These are phyloP conservation scores for Chrysodeixis includens DNA, from an alignment of 2,888 invertebrate species.

Conservation along the genomic window DNA sequence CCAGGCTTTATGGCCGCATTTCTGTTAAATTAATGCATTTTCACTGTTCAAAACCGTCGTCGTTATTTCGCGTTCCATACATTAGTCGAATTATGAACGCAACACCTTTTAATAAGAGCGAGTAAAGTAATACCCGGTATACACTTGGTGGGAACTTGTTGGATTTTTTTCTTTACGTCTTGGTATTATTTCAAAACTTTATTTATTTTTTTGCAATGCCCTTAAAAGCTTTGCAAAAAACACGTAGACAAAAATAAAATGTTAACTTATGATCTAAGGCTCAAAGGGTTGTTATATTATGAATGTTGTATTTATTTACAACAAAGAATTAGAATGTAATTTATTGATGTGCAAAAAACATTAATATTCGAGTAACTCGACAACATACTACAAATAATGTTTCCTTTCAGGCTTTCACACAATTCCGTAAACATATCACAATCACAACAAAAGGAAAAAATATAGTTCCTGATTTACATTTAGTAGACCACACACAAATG, in stretches of 20 bases:
- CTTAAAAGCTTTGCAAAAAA: too few species aligned
- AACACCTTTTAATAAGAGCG: slow-evolving; percentile 58
- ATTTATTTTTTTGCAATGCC: too few species aligned
- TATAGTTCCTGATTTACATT: background rate
- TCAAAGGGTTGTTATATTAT: background rate
- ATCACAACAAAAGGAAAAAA: slow-evolving; percentile 3
- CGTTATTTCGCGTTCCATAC: slow-evolving; percentile 61
- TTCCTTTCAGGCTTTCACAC: background rate
- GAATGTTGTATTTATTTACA: too few species aligned
- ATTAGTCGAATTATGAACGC: slow-evolving; percentile 67
- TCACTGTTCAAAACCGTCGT: slow-evolving; percentile 62
- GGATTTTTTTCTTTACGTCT: background rate
- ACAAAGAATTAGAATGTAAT: too few species aligned
- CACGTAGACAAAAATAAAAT: too few species aligned
- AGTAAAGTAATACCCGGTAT: slow-evolving; percentile 30
- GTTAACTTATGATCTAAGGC: background rate
- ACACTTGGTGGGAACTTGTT: slow-evolving; percentile 16
- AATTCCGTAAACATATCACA: background rate
- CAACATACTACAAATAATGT: background rate
- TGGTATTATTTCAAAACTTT: too few species aligned
- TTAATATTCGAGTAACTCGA: background rate
- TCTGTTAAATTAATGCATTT: slow-evolving; percentile 71
- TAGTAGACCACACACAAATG: slow-evolving; percentile 1
- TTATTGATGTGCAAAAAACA: too few species aligned
- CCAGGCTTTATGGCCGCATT: slow-evolving; percentile 63